Evolutionary conservation across 1,140 invertebrate genomes (phyloP), one percentile per base, ranked within the genome.

Genomic region (Tachypleus tridentatus): DNA sequence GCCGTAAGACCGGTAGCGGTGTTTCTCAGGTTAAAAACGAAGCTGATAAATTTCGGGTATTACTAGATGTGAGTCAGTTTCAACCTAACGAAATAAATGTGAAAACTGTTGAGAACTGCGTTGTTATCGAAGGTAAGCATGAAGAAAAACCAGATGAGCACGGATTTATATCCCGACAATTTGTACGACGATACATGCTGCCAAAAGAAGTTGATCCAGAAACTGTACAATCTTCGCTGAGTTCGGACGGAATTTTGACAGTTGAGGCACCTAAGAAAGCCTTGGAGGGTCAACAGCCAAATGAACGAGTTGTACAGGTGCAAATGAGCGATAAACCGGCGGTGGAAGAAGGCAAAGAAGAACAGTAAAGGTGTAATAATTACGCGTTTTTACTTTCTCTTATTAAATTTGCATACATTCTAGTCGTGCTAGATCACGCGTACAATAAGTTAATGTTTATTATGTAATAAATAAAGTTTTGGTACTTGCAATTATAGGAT

Each of bases 91-190:
- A 75, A 62, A 73, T 76, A 47, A 66, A 69, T 9, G 71, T 76
- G 5, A 76, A 76, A 64, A 72, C 73, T 0, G 65, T 74, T 1
- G 74, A 75, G 57, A 78, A 78, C 61, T 71, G 66, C 48, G 60
- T 77, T 48, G 68, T 74, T 4, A 69, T 77, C n/a, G 69, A 72
- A n/a, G 75, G 72, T 7, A 74, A 71, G 63, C 75, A 76, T 58
- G 72, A 74, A 59, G 74, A 76, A 9, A 66, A 71, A 51, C 59
- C 61, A 3, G 76, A 76, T 62, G 72, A 76, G 49, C 84, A 87
- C 70, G 88, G 88, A 4, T 89, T 79, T 71, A 82, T 88, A 9
- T 84, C 84, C 0, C 81, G 86, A 4, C 86, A 89, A 73, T 91
- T 91, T 75, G 83, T 83, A 10, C 82, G 87, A 52, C 81, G 83